Evolutionary conservation across 2,113 vertebrate genomes (phyloP), one percentile per base, ranked within the genome.

Genomic region (Entelurus aequoreus): DNA sequence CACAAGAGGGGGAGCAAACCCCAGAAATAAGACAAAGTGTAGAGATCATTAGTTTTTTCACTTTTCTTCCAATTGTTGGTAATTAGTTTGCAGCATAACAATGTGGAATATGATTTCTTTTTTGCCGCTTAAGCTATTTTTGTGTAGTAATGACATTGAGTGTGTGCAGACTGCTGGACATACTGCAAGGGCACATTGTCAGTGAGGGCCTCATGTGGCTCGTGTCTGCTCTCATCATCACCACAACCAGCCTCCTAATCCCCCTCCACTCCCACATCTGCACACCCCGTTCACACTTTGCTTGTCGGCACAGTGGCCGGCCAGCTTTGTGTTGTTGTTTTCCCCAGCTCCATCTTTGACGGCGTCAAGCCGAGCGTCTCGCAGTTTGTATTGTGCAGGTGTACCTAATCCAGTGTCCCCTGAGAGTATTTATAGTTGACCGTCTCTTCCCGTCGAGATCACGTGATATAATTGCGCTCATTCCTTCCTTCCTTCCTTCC

Each of bases 171-270:
- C 76, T 76, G 50, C 74, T 87, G 83, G 80, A 82, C 66, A 69
- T 78, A 84, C 86, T 68, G 60, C 86, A n/a, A 62, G 86, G 81
- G 84, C 72, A 71, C 84, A 75, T 86, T 79, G 87, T 90, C 77
- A 82, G 79, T 69, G 40, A 11, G 79, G 87, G 85, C 86, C 88
- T 89, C 88, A 90, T 90, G 89, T 88, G 88, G 89, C 85, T 90
- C 66, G 80, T 88, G 89, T 90, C 87, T 85, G 82, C 83, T 89
- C 86, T 87, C 80, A 90, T 90, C 88, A 90, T 83, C 87, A 78
- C 82, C 79, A 84, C 75, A 63, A 63, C 60, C 74, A 80, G 55
- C 68, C 55, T 42, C 38, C 51, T 53, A 19, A 21, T 28, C 49
- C 42, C 21, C 11, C 10, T 13, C 51, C 36, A 54, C 13, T 37